Percentiles rank a stretch among this genome's conserved stretches.
phyloP scores from a whole-genome alignment of 2,113 vertebrate genomes.

The Perca fluviatilis region DNA sequence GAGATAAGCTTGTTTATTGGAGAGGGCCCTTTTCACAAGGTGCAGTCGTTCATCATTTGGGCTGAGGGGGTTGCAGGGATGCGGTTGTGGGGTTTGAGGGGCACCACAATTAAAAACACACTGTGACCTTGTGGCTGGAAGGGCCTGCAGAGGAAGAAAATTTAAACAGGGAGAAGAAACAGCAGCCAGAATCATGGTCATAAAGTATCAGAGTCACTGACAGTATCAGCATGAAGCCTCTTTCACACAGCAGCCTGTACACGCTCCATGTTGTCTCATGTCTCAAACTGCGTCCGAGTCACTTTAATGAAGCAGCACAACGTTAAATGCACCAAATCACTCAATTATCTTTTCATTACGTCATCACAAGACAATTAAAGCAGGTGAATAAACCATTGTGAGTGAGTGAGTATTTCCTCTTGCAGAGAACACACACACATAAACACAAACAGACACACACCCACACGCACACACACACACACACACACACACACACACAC shows the following conservation, averaged over 20 bases:
- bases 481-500: no score
- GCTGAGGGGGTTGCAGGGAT: conserved; percentile 60
- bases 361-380: neutral
- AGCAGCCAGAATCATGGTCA: neutral
- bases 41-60: conserved; percentile 83
- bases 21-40: conserved; percentile 85
- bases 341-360: neutral
- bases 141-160: conserved; percentile 71
- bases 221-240: no score
- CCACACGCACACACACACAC: no score
- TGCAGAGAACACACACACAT: no score
- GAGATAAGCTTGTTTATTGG: conserved; percentile 94
- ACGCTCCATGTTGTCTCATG: neutral
- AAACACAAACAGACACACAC: no score
- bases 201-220: no score
- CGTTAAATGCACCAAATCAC: neutral
- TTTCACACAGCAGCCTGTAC: no score
- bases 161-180: conserved; percentile 42
- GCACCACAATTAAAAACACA: conserved; percentile 94
- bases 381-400: neutral
- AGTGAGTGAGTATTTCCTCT: neutral
- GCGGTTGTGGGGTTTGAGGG: conserved; percentile 59
- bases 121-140: conserved; percentile 90
- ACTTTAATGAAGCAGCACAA: neutral
- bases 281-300: neutral